phyloP scores from a whole-genome alignment of 35 echinoderm and acorn worm genomes.

The Hemicentrotus pulcherrimus region DNA sequence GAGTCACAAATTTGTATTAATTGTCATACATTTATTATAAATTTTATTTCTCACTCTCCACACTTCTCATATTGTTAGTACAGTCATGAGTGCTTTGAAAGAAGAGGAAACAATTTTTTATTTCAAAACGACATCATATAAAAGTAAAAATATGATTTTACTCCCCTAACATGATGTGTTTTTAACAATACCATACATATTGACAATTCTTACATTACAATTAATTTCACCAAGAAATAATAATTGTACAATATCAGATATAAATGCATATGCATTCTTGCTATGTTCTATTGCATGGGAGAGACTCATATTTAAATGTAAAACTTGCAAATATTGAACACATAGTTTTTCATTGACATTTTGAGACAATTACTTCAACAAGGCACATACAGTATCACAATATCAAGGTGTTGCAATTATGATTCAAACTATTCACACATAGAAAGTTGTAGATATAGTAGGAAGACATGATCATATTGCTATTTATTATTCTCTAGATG shows the following conservation, averaged over 20 bases:
- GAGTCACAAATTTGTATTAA: background rate
- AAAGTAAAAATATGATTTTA: background rate
- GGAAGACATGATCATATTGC: background rate
- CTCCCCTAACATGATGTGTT: background rate
- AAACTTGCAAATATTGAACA: background rate
- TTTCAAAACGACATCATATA: background rate
- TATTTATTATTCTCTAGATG: background rate
- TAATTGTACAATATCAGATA: background rate
- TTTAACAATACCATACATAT: background rate
- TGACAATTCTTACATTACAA: background rate
- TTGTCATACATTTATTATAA: background rate
- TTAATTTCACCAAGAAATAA: background rate
- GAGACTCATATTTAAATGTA: background rate
- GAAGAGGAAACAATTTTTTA: background rate
- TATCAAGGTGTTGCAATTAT: background rate
- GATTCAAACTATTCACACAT: background rate
- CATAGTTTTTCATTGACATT: background rate
- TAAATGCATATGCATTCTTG: background rate
- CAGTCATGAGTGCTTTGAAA: background rate
- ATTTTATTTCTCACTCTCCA: background rate
- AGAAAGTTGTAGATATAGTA: background rate
- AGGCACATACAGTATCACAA: background rate
- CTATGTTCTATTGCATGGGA: background rate
- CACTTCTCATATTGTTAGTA: constrained; percentile 19
- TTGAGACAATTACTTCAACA: background rate